These are phyloP conservation scores for Xanthorhoe spadicearia DNA, from an alignment of 2,888 invertebrate genomes.

Conservation along the genomic window DNA sequence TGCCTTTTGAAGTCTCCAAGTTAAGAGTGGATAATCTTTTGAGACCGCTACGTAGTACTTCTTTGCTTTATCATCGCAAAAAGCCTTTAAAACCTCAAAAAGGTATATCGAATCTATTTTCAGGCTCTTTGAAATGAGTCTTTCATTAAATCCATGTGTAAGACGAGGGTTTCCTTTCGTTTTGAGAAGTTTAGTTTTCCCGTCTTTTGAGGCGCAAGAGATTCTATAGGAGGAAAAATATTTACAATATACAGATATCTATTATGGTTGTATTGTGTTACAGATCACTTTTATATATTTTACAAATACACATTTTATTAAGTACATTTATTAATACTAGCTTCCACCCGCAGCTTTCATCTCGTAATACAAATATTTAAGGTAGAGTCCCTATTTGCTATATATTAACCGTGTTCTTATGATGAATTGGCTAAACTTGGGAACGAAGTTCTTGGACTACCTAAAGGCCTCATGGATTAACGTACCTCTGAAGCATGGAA, in stretches of 20 bases:
- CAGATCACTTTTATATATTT: too few species aligned
- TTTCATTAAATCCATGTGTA: constrained; percentile 15
- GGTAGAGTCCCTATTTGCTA: too few species aligned
- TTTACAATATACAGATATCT: neutral
- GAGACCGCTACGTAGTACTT: constrained; percentile 23
- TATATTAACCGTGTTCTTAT: too few species aligned
- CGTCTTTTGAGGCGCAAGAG: neutral
- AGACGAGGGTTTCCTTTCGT: neutral
- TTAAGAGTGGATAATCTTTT: constrained; percentile 36
- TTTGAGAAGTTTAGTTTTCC: constrained; percentile 6
- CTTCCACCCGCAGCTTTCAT: too few species aligned
- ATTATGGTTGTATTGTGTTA: too few species aligned
- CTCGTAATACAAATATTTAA: too few species aligned
- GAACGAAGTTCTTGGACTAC: too few species aligned
- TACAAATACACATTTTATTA: too few species aligned
- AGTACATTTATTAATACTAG: too few species aligned
- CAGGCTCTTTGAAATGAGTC: constrained; percentile 11
- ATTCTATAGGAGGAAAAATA: neutral
- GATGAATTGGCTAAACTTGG: too few species aligned
- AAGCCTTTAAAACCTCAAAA: constrained; percentile 32
- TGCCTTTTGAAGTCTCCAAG: constrained; percentile 37
- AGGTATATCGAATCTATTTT: constrained; percentile 14
- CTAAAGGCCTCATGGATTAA: too few species aligned
- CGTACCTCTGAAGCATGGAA: too few species aligned
- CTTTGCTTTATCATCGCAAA: constrained; percentile 40